Base-by-base conservation (phyloP, 2,888 invertebrate genomes). In the Noctua comes region DNA sequence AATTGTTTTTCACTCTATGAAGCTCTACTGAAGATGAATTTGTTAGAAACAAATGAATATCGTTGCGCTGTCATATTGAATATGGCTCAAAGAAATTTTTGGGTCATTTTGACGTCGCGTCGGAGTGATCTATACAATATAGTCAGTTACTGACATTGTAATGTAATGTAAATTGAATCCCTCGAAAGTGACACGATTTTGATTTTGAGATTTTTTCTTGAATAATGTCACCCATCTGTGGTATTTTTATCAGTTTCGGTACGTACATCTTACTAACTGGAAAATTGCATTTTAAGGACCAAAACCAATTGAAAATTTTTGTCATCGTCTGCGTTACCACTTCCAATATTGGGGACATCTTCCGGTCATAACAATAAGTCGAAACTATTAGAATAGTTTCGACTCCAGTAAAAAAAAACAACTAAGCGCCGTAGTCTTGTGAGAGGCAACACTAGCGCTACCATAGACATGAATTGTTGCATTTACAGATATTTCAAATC, bases 401-500 rank as follows among this genome's bases (percentile, higher is more conserved):
- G n/a, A 16, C 4, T 6, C 0, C 0, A 8, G 48, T n/a, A n/a
- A 0, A 27, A 77, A 68, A 59, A 64, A 48, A 1, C 3, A 1
- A 10, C 13, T 46, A 79, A 54, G 6, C 24, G 1, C 4, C n/a
- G 27, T 13, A 3, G 46, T 57, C 4, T 59, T 27, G 76, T 89
- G 79, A 69, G 64, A 62, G 46, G 43, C 69, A 24, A 73, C 86
- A 73, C 88, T 88, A 82, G 79, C 57, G 16, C 2, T 59, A 79
- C 51, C n/a, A 4, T 54, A 73, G 73, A 62, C 62, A 77, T 80
- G 87, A 85, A 85, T 81, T 82, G 86, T 86, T 72, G 76, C 89
- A 21, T 85, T 90, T 81, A 80, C 77, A 82, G 84, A 82, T 81
- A 89, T 86, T 86, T 86, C 85, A 88, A 88, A 90, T 89, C 85